These are phyloP conservation scores for Etia nguti DNA, from an alignment of 2,113 vertebrate species.

Conservation along the genomic window DNA sequence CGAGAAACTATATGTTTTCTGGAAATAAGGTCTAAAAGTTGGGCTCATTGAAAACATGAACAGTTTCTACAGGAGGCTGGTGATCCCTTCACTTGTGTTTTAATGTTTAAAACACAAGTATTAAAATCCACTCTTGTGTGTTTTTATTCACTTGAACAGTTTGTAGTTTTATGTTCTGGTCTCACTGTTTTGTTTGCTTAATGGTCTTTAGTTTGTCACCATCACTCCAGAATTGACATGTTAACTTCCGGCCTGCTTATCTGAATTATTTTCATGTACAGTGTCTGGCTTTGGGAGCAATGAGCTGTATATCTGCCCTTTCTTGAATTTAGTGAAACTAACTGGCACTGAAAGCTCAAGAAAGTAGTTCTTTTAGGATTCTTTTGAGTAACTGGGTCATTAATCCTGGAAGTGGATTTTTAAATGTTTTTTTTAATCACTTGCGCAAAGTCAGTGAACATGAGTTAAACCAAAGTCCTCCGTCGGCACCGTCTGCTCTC, in stretches of 20 bases:
- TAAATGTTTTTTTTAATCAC: fast-evolving
- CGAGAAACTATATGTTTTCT: background rate
- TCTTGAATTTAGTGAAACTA: background rate
- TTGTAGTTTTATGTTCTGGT: background rate
- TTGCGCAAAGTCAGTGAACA: fast-evolving
- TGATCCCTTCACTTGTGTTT: background rate
- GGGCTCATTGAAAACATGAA: background rate
- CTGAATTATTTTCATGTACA: background rate
- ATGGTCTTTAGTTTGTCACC: background rate
- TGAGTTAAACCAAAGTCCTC: background rate
- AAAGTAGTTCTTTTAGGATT: background rate
- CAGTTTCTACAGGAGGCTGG: background rate
- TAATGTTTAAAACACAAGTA: background rate
- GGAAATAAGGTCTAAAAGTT: background rate
- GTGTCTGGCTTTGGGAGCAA: background rate
- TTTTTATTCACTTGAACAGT: background rate
- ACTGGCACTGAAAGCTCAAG: background rate
- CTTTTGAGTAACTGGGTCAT: background rate
- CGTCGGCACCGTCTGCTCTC: background rate
- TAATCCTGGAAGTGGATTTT: background rate
- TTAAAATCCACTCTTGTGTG: background rate
- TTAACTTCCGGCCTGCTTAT: fast-evolving
- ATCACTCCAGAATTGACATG: background rate
- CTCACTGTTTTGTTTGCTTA: background rate
- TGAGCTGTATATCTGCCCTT: background rate